phyloP scores from a whole-genome alignment of 2,888 invertebrate species.

The Sericinus montela region DNA sequence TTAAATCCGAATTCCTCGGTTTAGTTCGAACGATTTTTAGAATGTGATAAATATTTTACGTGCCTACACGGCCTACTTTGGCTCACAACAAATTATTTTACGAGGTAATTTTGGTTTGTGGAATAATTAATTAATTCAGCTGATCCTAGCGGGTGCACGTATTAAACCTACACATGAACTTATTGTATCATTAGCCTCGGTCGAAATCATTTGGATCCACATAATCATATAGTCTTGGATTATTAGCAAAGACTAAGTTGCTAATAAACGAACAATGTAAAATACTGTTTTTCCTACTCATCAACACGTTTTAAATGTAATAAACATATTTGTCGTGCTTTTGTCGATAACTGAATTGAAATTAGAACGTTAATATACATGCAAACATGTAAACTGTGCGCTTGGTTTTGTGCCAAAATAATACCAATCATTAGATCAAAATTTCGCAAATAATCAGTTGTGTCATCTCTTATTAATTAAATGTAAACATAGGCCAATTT shows the following conservation, averaged over 20 bases:
- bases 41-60: conserved; percentile 36
- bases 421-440: conserved; percentile 19
- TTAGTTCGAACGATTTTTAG: conserved; percentile 50
- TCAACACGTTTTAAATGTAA: conserved; percentile 1
- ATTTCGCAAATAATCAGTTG: conserved; percentile 16
- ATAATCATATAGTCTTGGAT: no score
- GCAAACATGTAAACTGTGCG: conserved; percentile 15
- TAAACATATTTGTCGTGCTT: conserved; percentile 4
- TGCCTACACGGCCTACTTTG: conserved; percentile 7
- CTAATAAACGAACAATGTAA: not conserved
- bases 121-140: conserved; percentile 4
- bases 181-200: not conserved
- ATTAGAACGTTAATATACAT: conserved; percentile 12
- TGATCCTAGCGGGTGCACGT: not conserved
- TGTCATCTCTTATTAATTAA: conserved; percentile 19
- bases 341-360: conserved; percentile 14
- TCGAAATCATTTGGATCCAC: not conserved
- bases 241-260: not conserved
- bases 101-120: not conserved
- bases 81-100: conserved; percentile 9
- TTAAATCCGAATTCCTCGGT: conserved; percentile 55
- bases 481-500: conserved; percentile 16
- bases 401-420: conserved; percentile 15
- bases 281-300: not conserved
- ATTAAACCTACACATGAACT: not conserved